A percentile compares a stretch with the other conserved stretches of the same genome.
These are phyloP conservation scores for Steinernema carpocapsae DNA, from an alignment of 2,888 invertebrate species.

Conservation along the genomic window DNA sequence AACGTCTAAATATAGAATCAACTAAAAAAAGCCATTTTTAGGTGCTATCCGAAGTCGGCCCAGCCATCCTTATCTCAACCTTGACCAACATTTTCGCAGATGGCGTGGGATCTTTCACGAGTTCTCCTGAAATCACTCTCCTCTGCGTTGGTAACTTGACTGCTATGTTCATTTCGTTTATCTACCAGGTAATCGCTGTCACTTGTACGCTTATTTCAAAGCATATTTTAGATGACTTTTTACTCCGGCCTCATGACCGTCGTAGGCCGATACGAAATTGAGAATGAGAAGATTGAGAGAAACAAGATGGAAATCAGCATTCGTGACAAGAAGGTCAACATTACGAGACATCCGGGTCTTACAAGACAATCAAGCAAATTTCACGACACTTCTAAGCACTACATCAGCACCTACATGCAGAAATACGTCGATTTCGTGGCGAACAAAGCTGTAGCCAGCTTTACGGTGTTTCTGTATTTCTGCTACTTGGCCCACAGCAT, in stretches of 20 bases:
- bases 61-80: conserved; percentile 65
- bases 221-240: conserved; percentile 62
- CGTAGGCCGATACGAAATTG: conserved; percentile 58
- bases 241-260: conserved; percentile 59
- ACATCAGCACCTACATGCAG: conserved; percentile 57
- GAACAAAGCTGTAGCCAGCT: conserved; percentile 54
- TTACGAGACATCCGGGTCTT: conserved; percentile 22
- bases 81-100: conserved; percentile 66
- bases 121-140: conserved; percentile 63
- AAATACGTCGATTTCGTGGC: conserved; percentile 52
- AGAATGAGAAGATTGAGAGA: conserved; percentile 50
- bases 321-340: conserved; percentile 45
- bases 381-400: conserved; percentile 65
- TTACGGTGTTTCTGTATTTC: conserved; percentile 57
- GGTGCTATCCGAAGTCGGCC: conserved; percentile 64
- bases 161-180: conserved; percentile 63
- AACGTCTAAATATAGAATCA: no score
- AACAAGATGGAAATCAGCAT: conserved; percentile 50
- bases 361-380: conserved; percentile 63
- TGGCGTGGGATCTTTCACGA: conserved; percentile 51
- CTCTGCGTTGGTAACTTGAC: conserved; percentile 64
- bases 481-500: conserved; percentile 59
- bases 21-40: conserved; percentile 23
- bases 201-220: conserved; percentile 8
- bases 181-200: conserved; percentile 58